Conservation (phyloP, 2,113 vertebrate genomes). For the Felis catus region F.catus_Fca126_mat1.0 CM031412.1:75121001-75121500, state of each 20-base stretch:
- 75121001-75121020: neutral
- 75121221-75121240: neutral
- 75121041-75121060: neutral
- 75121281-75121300: no score
- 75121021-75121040: neutral
- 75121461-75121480: neutral
- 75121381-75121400: no score
- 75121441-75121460: no score
- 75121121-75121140: neutral
- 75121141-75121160: neutral
- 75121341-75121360: no score
- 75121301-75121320: no score
- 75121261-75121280: no score
- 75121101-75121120: rapidly evolving
- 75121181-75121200: rapidly evolving
- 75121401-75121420: no score
- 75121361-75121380: no score
- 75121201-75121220: rapidly evolving
- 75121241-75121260: neutral
- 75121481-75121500: neutral
- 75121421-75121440: no score
- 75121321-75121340: no score
- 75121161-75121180: neutral
- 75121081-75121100: neutral
- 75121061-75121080: neutral